Conservation (phyloP, 92 coral and sea anemone species). For the Actinostola sp. region DNA sequence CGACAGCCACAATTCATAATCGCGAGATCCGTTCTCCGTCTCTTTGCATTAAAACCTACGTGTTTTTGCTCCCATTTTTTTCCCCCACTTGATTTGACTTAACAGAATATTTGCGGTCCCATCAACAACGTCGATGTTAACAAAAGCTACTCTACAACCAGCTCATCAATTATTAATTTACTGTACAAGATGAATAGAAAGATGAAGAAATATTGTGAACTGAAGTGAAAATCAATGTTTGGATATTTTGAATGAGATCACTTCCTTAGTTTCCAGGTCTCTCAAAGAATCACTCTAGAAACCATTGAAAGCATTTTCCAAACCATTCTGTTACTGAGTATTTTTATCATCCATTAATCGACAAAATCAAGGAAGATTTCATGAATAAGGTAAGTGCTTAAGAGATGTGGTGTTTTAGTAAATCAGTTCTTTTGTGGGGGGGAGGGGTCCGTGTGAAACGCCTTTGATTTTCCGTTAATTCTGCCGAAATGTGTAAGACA, state of each 20-base stretch:
- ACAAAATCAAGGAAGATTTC: background rate
- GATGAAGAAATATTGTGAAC: background rate
- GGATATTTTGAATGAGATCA: background rate
- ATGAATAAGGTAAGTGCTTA: conserved; percentile 7
- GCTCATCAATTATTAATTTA: background rate
- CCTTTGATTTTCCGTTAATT: background rate
- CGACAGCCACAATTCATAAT: too few relatives aligned
- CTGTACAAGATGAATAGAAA: background rate
- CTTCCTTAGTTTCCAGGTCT: conserved; percentile 4
- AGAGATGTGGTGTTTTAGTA: conserved; percentile 7
- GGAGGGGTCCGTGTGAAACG: background rate
- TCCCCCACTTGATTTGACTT: background rate
- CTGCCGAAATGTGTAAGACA: background rate
- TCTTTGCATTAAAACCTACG: background rate
- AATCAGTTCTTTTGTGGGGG: background rate
- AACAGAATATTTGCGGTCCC: background rate
- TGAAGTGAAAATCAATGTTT: background rate
- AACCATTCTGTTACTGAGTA: background rate
- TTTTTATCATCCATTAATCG: background rate
- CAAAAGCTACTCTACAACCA: background rate
- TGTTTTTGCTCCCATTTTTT: background rate
- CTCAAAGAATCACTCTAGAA: background rate
- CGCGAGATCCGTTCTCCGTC: background rate
- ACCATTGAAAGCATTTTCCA: background rate
- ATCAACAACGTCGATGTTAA: background rate